Base-by-base conservation (phyloP, 2,888 invertebrate genomes). In the Amblyteles armatorius region DNA sequence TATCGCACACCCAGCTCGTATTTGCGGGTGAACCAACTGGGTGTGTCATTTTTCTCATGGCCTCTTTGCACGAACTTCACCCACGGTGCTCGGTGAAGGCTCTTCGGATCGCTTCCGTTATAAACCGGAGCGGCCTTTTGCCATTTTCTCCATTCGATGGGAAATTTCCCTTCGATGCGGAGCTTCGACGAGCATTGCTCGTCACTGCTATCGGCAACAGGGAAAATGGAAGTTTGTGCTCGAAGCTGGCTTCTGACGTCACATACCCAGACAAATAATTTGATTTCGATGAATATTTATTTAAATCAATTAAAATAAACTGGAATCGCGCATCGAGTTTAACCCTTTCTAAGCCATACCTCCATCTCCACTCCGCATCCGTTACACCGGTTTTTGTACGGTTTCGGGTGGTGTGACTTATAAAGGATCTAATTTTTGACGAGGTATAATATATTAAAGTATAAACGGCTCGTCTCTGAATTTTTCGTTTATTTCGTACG, bases 281-380 rank as follows among this genome's bases (percentile, higher is more conserved):
- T 33, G 5, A 33, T 33, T 33, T 5, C 0, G 3, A 33, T 33
- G 7, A 33, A 33, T 33, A 33, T 33, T 7, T 6, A 33, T 33
- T 5, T 33, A 7, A 7, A 33, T 33, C 7, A 33, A 33, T 33
- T 33, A 33, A 33, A 11, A 52, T 13, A n/a, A 79, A 79, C 63
- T 71, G 71, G 71, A 72, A 72, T 52, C 63, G 50, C 40, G 48
- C 36, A 60, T 79, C 11, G 72, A 40, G 11, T 40, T 11, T 11
- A 40, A 40, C n/a, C 40, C 33, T 33, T 33, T 33, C 1, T 33
- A 33, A 33, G 5, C 33, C 33, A 5, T 33, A 33, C 33, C 1
- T 6, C 6, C 33, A 6, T 33, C 6, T 7, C 33, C 33, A 33
- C 33, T 33, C 6, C 33, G 33, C 33, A 33, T 33, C 6, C 1